A percentile compares a stretch with the other conserved stretches of the same genome.
These are phyloP conservation scores for Axis porcinus DNA, from an alignment of 2,113 vertebrate genomes.

Conservation along the genomic window DNA sequence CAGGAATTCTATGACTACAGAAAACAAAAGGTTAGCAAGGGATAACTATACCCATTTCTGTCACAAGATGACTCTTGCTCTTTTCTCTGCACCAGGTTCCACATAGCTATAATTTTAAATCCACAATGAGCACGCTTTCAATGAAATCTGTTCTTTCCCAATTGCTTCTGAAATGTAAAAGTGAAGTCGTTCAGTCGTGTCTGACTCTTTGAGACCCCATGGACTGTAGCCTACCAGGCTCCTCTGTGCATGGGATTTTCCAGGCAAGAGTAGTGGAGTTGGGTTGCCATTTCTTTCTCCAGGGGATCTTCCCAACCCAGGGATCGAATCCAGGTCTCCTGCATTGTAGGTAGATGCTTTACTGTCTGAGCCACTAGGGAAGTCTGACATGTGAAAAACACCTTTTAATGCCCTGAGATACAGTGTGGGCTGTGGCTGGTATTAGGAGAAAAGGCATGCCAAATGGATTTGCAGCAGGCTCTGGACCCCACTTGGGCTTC, in stretches of 20 bases:
- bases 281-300: background rate
- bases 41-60: background rate
- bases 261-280: background rate
- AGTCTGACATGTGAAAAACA: background rate
- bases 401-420: background rate
- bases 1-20: background rate
- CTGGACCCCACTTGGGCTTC: background rate
- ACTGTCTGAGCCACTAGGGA: background rate
- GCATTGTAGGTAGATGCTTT: background rate
- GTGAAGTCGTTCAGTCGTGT: background rate
- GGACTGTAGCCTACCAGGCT: background rate
- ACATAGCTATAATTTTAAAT: background rate
- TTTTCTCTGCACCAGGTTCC: background rate
- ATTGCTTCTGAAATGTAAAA: background rate
- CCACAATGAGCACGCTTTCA: background rate
- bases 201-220: background rate
- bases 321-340: background rate
- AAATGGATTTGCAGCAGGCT: background rate
- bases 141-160: background rate
- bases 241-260: background rate
- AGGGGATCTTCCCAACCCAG: background rate
- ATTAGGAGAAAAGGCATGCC: background rate
- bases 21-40: background rate
- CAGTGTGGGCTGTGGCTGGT: background rate
- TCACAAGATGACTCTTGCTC: background rate